Evolutionary conservation across 2,113 vertebrate genomes (phyloP), one percentile per base, ranked within the genome.

Genomic region (Burhinus bistriatus): DNA sequence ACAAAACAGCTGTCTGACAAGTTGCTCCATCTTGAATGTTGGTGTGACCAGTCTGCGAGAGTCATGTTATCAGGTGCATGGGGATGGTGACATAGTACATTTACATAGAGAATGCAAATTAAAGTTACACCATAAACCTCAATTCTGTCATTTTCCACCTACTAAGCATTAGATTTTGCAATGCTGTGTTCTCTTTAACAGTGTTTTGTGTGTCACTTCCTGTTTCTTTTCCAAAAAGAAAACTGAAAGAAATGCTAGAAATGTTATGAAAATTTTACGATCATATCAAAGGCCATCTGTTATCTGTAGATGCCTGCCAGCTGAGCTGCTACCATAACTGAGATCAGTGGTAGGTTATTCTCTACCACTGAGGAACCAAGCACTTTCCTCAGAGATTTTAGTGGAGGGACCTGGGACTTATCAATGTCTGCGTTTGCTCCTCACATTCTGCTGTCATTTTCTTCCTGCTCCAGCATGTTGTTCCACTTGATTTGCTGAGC

Each of bases 171-270:
- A 80, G 7, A 38, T 16, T 80, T 80, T 54, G 30, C 27, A 58
- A 86, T 52, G 11, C 11, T 61, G 9, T 42, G 4, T 54, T 87
- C 81, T 81, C 59, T 54, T 76, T 59, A 77, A 73, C 18, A 64
- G 29, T 78, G 58, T 91, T 96, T 89, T 89, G 3, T 82, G 85
- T 94, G 47, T 88, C 62, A 72, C 17, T 83, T 95, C 78, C 82
- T 79, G n/a, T 71, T 83, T 85, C 57, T 51, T 91, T 87, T 87
- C 76, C 27, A 42, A 90, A 94, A 79, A 78, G 61, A 90, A 90
- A 94, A 80, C 65, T 88, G 70, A 57, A 92, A 84, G 91, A 89
- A 49, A 36, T 9, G 10, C 20, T 75, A 34, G 7, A 85, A 76
- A 71, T 55, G 38, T 87, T 18, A 71, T 87, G 61, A 72, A 78